Conservation (phyloP, 2,797 vertebrate genomes). For the Sebastes iracundus region DNA sequence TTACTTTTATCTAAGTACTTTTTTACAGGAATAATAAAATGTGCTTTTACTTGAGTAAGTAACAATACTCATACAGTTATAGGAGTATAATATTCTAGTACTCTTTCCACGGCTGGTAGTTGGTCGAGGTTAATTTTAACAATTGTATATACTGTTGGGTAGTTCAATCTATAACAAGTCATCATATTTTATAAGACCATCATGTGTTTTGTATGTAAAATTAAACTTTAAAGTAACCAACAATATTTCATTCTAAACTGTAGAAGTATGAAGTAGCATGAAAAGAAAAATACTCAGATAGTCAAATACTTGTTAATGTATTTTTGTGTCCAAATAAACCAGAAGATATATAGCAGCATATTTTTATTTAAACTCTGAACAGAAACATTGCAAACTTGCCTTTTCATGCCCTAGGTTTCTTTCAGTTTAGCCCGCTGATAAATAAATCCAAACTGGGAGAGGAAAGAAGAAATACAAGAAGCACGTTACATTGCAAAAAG, state of each 20-base stretch:
- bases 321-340: conserved; percentile 3
- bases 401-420: conserved; percentile 82
- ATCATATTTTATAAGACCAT: background rate
- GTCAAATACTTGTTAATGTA: background rate
- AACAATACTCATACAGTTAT: background rate
- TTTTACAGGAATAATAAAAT: background rate
- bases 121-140: background rate
- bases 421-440: conserved; percentile 54
- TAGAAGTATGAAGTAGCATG: background rate
- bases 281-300: background rate
- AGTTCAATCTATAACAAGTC: background rate
- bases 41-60: background rate
- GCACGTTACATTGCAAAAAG: conserved; percentile 63
- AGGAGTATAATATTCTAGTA: background rate
- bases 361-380: conserved; percentile 83
- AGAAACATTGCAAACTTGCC: conserved; percentile 80
- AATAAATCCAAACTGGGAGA: conserved; percentile 64
- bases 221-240: background rate
- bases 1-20: background rate
- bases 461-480: conserved; percentile 67
- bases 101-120: background rate
- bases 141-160: background rate
- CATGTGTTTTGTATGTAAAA: background rate
- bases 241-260: background rate
- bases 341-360: conserved; percentile 67